Evolutionary conservation across 1,140 invertebrate species (phyloP).

Genomic region (Caligus rogercresseyi): DNA sequence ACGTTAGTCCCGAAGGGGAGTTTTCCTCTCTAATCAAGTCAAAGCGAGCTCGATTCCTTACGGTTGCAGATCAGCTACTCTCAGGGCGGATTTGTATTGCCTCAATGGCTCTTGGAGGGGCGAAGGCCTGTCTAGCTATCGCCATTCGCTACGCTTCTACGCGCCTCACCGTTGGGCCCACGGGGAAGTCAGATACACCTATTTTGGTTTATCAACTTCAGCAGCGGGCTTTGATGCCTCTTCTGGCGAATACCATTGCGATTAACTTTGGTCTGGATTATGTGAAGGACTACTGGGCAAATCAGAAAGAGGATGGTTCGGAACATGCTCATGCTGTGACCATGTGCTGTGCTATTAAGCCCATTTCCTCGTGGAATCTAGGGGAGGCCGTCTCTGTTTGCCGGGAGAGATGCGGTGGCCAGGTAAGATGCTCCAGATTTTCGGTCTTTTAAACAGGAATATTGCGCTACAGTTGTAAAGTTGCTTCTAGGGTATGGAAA

Average conservation of each 20-base stretch:
- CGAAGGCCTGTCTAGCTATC: constrained; percentile 27
- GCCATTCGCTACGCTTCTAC: constrained; percentile 28
- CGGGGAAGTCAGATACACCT: constrained; percentile 28
- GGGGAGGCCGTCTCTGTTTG: constrained; percentile 26
- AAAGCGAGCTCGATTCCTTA: constrained; percentile 27
- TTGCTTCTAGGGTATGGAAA: too few species aligned
- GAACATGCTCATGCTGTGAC: constrained; percentile 28
- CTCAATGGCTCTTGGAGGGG: constrained; percentile 26
- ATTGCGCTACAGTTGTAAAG: too few species aligned
- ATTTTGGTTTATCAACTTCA: constrained; percentile 29
- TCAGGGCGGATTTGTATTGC: constrained; percentile 30
- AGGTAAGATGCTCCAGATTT: too few species aligned
- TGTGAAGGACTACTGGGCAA: constrained; percentile 27
- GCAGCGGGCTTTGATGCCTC: constrained; percentile 28
- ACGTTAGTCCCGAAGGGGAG: constrained; percentile 25
- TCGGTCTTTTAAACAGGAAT: constrained; percentile 28
- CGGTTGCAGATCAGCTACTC: constrained; percentile 30
- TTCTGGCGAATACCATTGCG: constrained; percentile 28
- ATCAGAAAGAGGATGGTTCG: constrained; percentile 26
- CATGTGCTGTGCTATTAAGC: constrained; percentile 30
- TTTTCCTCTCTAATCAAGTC: constrained; percentile 26
- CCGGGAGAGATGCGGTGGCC: constrained; percentile 29
- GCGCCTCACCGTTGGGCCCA: constrained; percentile 28
- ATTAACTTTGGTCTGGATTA: constrained; percentile 29
- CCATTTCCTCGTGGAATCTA: constrained; percentile 27